Conservation (phyloP, 2,888 invertebrate species). For the Dicyrtoma fusca region DNA sequence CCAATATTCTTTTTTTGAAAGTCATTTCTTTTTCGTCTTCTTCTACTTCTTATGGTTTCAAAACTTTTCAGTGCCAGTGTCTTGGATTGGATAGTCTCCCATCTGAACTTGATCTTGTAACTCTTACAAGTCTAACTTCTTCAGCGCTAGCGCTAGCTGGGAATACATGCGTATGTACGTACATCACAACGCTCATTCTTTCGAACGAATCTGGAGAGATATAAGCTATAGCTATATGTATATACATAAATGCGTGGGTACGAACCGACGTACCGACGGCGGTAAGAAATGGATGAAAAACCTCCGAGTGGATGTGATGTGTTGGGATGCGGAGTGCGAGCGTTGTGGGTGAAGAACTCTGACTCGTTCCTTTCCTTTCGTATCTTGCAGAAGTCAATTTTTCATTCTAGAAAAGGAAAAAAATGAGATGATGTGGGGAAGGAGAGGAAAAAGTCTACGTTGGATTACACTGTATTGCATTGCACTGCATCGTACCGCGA, state of each 20-base stretch:
- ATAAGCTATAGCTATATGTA: too few species aligned
- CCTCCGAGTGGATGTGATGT: too few species aligned
- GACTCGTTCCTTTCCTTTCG: conserved; percentile 9
- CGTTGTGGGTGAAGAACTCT: conserved; percentile 17
- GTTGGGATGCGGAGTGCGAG: background rate
- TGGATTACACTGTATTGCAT: conserved; percentile 14
- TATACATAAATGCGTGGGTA: background rate
- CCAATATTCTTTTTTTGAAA: conserved; percentile 16
- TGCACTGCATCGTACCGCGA: background rate
- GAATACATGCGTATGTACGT: too few species aligned
- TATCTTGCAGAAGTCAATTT: conserved; percentile 34
- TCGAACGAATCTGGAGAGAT: too few species aligned
- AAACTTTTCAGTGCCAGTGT: background rate
- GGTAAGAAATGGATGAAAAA: too few species aligned
- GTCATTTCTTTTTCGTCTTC: conserved; percentile 23
- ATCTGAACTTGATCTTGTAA: too few species aligned
- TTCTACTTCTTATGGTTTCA: background rate
- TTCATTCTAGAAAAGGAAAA: conserved; percentile 29
- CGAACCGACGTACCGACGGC: background rate
- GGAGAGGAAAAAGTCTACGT: background rate
- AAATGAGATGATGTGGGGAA: conserved; percentile 32
- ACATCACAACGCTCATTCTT: too few species aligned
- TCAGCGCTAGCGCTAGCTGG: too few species aligned
- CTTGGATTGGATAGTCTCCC: too few species aligned
- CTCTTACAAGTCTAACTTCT: too few species aligned